phyloP scores from a whole-genome alignment of 1,140 invertebrate genomes.

The Reticulitermes speratus region DNA sequence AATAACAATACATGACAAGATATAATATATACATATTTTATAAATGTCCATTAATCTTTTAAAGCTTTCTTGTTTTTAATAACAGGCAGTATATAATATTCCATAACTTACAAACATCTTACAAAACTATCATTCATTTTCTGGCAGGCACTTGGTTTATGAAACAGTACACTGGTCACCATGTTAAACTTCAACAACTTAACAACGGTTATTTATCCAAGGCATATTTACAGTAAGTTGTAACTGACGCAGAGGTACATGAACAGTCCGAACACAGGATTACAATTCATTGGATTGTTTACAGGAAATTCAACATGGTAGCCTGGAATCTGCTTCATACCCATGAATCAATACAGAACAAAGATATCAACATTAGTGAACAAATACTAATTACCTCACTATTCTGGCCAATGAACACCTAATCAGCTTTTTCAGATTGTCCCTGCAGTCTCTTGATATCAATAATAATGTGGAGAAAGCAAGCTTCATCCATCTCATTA shows the following conservation, averaged over 20 bases:
- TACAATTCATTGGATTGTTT: no score
- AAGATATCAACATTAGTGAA: not conserved
- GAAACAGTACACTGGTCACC: not conserved
- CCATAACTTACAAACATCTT: slow-evolving; percentile 10
- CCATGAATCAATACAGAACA: not conserved
- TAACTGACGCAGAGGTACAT: no score
- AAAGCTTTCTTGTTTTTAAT: not conserved
- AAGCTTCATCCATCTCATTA: not conserved
- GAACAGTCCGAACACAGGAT: no score
- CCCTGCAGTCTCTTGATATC: not conserved
- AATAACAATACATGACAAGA: not conserved
- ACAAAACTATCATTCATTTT: slow-evolving; percentile 19
- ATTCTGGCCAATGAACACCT: not conserved
- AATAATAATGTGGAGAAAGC: not conserved
- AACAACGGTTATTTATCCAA: not conserved
- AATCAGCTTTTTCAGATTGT: not conserved
- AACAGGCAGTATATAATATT: slow-evolving; percentile 17
- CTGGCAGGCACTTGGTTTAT: slow-evolving; percentile 9
- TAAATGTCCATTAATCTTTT: not conserved
- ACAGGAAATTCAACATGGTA: not conserved
- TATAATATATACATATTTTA: not conserved
- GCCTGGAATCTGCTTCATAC: not conserved
- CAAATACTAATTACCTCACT: not conserved
- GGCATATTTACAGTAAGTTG: not conserved
- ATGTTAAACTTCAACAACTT: not conserved